Evolutionary conservation across 53 echinoderm and acorn worm species (phyloP), one percentile per base, ranked within the genome.

Genomic region (Paelopatides confundens): DNA sequence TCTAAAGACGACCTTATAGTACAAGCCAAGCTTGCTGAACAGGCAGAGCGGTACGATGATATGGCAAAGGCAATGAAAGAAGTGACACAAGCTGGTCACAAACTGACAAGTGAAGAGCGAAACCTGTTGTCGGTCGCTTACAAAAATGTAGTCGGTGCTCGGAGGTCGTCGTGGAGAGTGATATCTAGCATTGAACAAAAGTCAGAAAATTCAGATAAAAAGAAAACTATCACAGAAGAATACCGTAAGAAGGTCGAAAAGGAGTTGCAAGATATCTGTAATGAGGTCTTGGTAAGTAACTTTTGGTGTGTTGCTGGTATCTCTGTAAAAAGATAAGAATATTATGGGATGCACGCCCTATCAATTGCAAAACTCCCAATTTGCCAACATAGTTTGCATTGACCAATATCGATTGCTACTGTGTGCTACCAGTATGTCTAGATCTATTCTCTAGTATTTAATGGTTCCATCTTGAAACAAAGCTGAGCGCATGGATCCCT

Each of bases 21-120:
- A 52, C 87, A 77, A 82, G 99, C 95, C 40, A 99, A 96, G 86
- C 89, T 99, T 50, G 94, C 99, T 36, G 99, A 99, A 74, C 99
- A 99, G 81, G 99, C 99, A 37, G 99, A 99, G 93, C 95, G 99
- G 76, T 99, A 99, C 87, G 99, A 98, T 92, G 99, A 99, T 54
- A 99, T 99, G 99, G 94, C 67, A 54, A 53, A 53, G 48, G 99
- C 99, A 36, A 95, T 95, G 99, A 99, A 95, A 91, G 49, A 64
- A 48, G 95, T 99, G 85, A 95, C 95, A 81, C 76, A 93, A 65
- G 67, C 54, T 85, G 46, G 78, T 24, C 24, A 81, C 12, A 8
- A 53, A 35, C 88, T 95, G 67, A 9, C 90, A 2, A 99, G 96
- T 82, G 99, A 99, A 68, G 99, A 99, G 66, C 89, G 99, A 63